These are phyloP conservation scores for Diorhabda elongata DNA, from an alignment of 1,140 invertebrate species.

Conservation along the genomic window DNA sequence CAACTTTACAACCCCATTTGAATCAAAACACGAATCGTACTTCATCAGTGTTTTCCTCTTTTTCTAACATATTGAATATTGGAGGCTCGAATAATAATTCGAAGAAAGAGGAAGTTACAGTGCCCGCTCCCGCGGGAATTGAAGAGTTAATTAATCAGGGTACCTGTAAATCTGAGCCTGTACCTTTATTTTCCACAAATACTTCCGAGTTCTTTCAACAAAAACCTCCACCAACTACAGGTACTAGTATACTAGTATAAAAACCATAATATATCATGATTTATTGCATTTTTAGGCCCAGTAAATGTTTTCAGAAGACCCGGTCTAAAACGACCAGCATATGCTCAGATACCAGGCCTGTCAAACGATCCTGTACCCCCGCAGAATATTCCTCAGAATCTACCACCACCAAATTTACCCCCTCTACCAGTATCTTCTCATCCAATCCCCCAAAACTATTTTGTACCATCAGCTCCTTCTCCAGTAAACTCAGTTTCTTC, in stretches of 20 bases:
- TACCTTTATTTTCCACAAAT: conserved; percentile 5
- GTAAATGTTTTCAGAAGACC: conserved; percentile 37
- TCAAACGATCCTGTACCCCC: conserved; percentile 12
- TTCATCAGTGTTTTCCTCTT: conserved; percentile 14
- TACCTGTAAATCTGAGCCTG: conserved; percentile 5
- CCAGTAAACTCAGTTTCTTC: conserved; percentile 24
- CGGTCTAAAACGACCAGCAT: conserved; percentile 42
- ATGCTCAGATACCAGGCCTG: conserved; percentile 47
- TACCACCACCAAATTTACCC: conserved; percentile 13
- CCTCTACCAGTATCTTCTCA: conserved; percentile 14
- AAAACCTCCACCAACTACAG: neutral
- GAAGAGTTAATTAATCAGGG: neutral
- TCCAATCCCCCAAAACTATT: conserved; percentile 1
- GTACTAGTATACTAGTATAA: neutral
- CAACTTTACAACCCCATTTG: conserved; percentile 8
- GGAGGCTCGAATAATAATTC: conserved; percentile 6
- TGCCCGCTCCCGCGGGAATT: conserved; percentile 7
- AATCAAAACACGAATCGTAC: conserved; percentile 3
- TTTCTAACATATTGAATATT: conserved; percentile 14
- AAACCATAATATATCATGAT: neutral
- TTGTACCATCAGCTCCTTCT: conserved; percentile 13
- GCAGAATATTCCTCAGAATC: conserved; percentile 7
- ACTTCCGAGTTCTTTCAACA: neutral
- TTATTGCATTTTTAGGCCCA: conserved; percentile 23
- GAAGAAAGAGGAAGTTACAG: conserved; percentile 6